These are phyloP conservation scores for Zapus hudsonius DNA, from an alignment of 2,113 vertebrate species.

Conservation along the genomic window DNA sequence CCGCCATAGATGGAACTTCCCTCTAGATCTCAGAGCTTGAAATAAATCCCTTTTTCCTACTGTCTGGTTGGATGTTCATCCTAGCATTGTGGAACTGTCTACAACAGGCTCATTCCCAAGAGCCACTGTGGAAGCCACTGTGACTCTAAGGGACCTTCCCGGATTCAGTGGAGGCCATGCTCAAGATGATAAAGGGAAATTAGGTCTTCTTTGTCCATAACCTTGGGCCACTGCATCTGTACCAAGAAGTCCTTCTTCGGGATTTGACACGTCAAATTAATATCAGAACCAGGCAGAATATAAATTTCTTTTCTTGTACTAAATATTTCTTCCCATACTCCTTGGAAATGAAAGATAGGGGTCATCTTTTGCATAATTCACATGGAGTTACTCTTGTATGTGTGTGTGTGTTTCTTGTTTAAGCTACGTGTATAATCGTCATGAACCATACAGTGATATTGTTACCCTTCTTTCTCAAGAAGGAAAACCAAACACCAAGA, in stretches of 20 bases:
- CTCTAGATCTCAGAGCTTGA: too few relatives aligned
- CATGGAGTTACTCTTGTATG: not conserved
- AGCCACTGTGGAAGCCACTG: not conserved
- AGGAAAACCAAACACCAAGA: not conserved
- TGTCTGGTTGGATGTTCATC: too few relatives aligned
- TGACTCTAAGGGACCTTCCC: fast-evolving
- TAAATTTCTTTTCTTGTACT: slow-evolving; percentile 46
- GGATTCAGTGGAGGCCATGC: slow-evolving; percentile 68
- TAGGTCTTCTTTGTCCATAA: not conserved
- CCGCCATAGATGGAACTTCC: too few relatives aligned
- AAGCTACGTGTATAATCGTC: too few relatives aligned
- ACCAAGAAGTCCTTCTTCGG: slow-evolving; percentile 47
- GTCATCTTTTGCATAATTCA: slow-evolving; percentile 1
- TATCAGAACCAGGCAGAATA: slow-evolving; percentile 54
- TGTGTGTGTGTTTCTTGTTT: not conserved
- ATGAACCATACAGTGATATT: not conserved
- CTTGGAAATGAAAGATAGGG: slow-evolving; percentile 69
- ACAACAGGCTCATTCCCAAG: not conserved
- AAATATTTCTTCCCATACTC: not conserved
- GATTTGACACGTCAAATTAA: slow-evolving; percentile 77
- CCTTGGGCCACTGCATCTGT: slow-evolving; percentile 83
- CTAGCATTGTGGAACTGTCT: too few relatives aligned
- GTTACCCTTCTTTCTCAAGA: not conserved
- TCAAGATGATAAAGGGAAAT: slow-evolving; percentile 77
- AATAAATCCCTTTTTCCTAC: too few relatives aligned